Percentiles rank a stretch among this genome's conserved stretches.
phyloP scores from a whole-genome alignment of 2,888 invertebrate genomes.

The Glyphotaelius pellucidus region DNA sequence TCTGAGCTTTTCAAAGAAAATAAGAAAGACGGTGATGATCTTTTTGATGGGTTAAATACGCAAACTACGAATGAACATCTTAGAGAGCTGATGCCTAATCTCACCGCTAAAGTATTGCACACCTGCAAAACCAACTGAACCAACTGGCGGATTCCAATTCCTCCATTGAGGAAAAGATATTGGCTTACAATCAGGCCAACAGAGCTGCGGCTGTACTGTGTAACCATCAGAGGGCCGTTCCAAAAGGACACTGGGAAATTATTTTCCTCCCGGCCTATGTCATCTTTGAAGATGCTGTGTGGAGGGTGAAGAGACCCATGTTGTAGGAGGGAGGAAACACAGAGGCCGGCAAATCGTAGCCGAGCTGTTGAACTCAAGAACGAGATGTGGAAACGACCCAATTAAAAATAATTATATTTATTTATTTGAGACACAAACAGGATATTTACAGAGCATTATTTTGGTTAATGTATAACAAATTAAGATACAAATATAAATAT shows the following conservation, averaged over 20 bases:
- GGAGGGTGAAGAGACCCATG: constrained; percentile 88
- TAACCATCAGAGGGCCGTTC: constrained; percentile 99
- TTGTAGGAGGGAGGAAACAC: no score
- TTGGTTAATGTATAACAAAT: no score
- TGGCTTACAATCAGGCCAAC: constrained; percentile 98
- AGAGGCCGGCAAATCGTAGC: no score
- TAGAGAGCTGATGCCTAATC: constrained; percentile 94
- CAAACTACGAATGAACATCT: constrained; percentile 97
- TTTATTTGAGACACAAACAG: no score
- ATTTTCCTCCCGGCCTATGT: no score
- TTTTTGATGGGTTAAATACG: constrained; percentile 98
- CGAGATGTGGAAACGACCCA: no score
- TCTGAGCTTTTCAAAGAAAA: constrained; percentile 98
- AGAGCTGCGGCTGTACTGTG: constrained; percentile 98
- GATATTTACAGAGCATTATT: no score
- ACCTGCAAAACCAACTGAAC: constrained; percentile 94
- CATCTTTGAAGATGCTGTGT: no score
- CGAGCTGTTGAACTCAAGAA: no score
- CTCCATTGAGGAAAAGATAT: constrained; percentile 89
- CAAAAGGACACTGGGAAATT: constrained; percentile 97
- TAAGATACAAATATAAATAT: no score
- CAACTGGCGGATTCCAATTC: constrained; percentile 91
- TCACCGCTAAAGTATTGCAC: constrained; percentile 99
- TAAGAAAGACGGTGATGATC: constrained; percentile 95
- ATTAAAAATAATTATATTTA: no score